Evolutionary conservation across 2,113 vertebrate species (phyloP), one percentile per base, ranked within the genome.

Genomic region (Ammodytes marinus): DNA sequence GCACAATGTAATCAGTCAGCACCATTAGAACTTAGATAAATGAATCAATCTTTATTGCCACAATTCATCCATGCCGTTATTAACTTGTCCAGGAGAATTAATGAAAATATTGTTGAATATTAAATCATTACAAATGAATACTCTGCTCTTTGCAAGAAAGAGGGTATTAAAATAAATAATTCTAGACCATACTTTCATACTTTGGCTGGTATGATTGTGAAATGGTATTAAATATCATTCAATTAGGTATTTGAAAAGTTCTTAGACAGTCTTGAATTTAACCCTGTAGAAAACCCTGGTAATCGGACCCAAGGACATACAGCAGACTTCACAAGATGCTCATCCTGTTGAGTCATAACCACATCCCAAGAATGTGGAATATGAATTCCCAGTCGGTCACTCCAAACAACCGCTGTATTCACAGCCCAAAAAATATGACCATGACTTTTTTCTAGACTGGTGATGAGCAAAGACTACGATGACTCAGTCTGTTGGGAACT

Each of bases 301-400:
- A n/a, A n/a, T n/a, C n/a, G n/a, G n/a, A n/a, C n/a, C n/a, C n/a
- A n/a, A n/a, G n/a, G n/a, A n/a, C n/a, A n/a, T n/a, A 53, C 37
- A 10, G 11, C 6, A 60, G 10, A 49, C 12, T 47, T 19, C 19
- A 69, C 37, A 53, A 12, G 4, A 67, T 35, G 5, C 40, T 81
- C 43, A 77, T 40, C 15, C 63, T 49, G 69, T 50, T 43, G 61
- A 82, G 40, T 84, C 74, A 57, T 71, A 68, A 72, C 58, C 71
- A 49, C 67, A n/a, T 61, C 8, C 9, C 57, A 59, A 45, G 39
- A 9, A 13, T 52, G 13, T 50, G 9, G 0, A n/a, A 59, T 66
- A 74, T 52, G 12, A 77, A 49, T 55, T 72, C 72, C 54, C 13
- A 3, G 54, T 14, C 4, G 14, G 67, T 80, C 74, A 76, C 54